These are phyloP conservation scores for Dendropsophus ebraccatus DNA, from an alignment of 2,113 vertebrate genomes.

Conservation along the genomic window DNA sequence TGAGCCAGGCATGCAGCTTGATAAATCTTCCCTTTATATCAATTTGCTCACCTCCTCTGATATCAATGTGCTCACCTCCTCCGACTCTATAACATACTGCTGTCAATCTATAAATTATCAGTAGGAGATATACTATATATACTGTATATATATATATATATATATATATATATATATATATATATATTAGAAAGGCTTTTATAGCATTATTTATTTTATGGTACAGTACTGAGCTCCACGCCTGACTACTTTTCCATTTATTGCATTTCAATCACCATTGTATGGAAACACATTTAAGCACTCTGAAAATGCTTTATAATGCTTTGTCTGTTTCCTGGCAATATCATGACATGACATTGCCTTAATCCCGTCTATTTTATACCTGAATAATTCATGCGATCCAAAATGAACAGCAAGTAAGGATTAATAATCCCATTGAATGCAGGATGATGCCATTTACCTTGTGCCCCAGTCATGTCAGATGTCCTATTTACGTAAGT, in stretches of 20 bases:
- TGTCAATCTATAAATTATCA: no score
- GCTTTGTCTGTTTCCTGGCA: conserved; percentile 39
- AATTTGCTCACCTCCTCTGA: no score
- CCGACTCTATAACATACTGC: no score
- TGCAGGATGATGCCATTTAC: conserved; percentile 40
- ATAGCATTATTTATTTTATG: not conserved
- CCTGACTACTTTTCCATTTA: not conserved
- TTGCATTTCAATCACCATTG: conserved; percentile 9
- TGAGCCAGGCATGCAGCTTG: no score
- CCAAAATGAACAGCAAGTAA: conserved; percentile 16
- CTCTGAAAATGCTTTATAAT: not conserved
- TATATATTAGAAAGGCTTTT: not conserved
- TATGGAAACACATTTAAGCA: not conserved
- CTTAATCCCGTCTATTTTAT: conserved; percentile 26
- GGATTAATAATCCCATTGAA: conserved; percentile 36
- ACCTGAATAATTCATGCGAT: conserved; percentile 45
- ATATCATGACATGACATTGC: conserved; percentile 28
- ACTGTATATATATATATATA: no score
- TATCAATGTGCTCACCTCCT: no score
- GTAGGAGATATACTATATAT: no score
- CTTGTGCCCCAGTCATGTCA: conserved; percentile 1
- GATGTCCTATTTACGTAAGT: conserved; percentile 25
- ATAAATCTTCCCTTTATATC: no score
- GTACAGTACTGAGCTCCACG: not conserved
- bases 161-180: no score